phyloP scores from a whole-genome alignment of 2,113 vertebrate species.

The Trichomycterus rosablanca region DNA sequence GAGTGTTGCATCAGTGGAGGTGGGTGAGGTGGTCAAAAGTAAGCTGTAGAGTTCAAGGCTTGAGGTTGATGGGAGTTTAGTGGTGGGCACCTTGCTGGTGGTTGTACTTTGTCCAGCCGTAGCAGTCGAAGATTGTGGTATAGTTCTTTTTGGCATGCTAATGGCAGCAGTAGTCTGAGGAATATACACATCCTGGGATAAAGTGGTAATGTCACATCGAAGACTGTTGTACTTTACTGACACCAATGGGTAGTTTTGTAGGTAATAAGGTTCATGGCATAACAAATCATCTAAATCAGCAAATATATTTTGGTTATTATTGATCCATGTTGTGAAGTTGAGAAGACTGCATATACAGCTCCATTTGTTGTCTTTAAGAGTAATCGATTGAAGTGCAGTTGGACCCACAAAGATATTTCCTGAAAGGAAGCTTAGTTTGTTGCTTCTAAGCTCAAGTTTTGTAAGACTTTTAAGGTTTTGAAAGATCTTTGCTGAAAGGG shows the following conservation, averaged over 20 bases:
- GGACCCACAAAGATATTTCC: slow-evolving; percentile 53
- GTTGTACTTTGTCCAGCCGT: not conserved
- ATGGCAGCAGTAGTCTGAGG: not conserved
- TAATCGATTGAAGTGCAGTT: slow-evolving; percentile 28
- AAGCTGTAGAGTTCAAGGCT: not conserved
- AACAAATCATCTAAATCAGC: slow-evolving; percentile 44
- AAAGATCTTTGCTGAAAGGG: slow-evolving; percentile 68
- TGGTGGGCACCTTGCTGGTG: not conserved
- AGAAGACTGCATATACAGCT: slow-evolving; percentile 73
- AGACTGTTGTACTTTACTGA: slow-evolving; percentile 50
- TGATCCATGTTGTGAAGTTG: slow-evolving; percentile 72
- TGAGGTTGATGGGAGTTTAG: too few relatives aligned
- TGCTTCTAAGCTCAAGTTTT: slow-evolving; percentile 54
- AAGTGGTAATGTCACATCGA: slow-evolving; percentile 15
- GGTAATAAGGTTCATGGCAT: slow-evolving; percentile 50
- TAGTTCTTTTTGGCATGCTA: not conserved
- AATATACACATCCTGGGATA: not conserved
- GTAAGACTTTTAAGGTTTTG: slow-evolving; percentile 56
- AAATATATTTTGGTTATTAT: slow-evolving; percentile 50
- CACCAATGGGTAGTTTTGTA: slow-evolving; percentile 32
- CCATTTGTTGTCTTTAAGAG: slow-evolving; percentile 74
- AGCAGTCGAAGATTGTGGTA: not conserved
- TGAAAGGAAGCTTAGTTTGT: slow-evolving; percentile 52
- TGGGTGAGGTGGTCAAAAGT: too few relatives aligned
- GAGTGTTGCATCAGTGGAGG: not conserved